phyloP scores from a whole-genome alignment of 2,888 invertebrate species.

The Platycnemis pennipes region DNA sequence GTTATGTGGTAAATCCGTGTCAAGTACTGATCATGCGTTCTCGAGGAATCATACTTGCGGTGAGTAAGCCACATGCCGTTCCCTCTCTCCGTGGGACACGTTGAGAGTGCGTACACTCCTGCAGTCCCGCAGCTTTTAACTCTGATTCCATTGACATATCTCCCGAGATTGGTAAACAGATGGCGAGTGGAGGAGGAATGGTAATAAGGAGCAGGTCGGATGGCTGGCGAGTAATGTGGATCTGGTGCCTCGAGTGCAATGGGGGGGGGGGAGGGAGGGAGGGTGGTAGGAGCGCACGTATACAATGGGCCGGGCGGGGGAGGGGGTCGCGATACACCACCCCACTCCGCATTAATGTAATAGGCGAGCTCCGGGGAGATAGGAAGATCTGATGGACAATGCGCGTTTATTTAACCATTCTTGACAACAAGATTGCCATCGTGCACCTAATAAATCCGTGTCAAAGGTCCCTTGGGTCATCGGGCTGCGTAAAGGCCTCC shows the following conservation, averaged over 20 bases:
- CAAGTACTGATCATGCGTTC: background rate
- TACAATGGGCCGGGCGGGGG: background rate
- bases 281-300: background rate
- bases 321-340: background rate
- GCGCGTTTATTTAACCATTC: conserved; percentile 53
- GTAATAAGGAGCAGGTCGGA: conserved; percentile 45
- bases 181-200: conserved; percentile 38
- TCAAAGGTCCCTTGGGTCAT: background rate
- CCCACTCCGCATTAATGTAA: conserved; percentile 33
- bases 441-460: conserved; percentile 48
- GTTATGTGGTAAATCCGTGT: background rate
- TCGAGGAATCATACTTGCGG: background rate
- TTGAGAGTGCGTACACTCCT: background rate
- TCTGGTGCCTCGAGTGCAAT: background rate
- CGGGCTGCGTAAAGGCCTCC: background rate
- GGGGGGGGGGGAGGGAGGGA: background rate
- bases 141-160: conserved; percentile 27
- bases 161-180: conserved; percentile 1
- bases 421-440: conserved; percentile 57
- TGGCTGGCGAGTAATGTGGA: background rate
- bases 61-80: background rate
- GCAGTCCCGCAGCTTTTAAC: background rate
- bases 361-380: conserved; percentile 43
- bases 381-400: conserved; percentile 61
- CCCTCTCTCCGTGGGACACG: background rate